Percentiles rank a stretch among this genome's conserved stretches.
These are phyloP conservation scores for Tiaroga cobitis DNA, from an alignment of 2,797 vertebrate genomes.

Conservation along the genomic window DNA sequence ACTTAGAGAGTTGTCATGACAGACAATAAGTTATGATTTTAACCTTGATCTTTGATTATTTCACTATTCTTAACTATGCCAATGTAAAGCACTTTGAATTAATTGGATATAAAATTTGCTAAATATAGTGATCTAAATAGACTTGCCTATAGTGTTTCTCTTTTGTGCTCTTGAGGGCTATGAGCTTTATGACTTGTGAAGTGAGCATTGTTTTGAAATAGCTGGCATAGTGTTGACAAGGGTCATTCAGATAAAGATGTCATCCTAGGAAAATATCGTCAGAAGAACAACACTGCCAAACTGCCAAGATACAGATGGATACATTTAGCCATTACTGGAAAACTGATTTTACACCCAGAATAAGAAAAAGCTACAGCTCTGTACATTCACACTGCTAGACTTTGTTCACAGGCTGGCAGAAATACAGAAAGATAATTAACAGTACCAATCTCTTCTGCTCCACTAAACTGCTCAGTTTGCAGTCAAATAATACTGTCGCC, in stretches of 20 bases:
- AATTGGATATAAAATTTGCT: too few species aligned
- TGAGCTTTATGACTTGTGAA: not conserved
- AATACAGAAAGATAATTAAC: not conserved
- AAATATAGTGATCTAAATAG: not conserved
- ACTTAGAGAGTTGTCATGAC: too few species aligned
- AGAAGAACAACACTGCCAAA: not conserved
- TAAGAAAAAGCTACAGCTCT: conserved; percentile 9
- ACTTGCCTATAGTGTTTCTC: conserved; percentile 1
- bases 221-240: conserved; percentile 26
- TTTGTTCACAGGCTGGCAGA: conserved; percentile 6
- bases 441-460: not conserved
- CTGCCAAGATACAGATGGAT: not conserved
- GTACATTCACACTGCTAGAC: not conserved
- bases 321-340: conserved; percentile 1
- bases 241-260: conserved; percentile 37
- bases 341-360: not conserved
- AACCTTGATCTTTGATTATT: too few species aligned
- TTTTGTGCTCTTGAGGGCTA: not conserved
- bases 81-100: too few species aligned
- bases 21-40: too few species aligned
- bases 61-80: too few species aligned
- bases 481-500: not conserved
- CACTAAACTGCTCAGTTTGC: conserved; percentile 4
- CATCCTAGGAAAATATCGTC: not conserved
- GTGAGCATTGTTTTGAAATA: conserved; percentile 32